These are phyloP conservation scores for Lineus longissimus DNA, from an alignment of 1,140 invertebrate genomes.

Conservation along the genomic window DNA sequence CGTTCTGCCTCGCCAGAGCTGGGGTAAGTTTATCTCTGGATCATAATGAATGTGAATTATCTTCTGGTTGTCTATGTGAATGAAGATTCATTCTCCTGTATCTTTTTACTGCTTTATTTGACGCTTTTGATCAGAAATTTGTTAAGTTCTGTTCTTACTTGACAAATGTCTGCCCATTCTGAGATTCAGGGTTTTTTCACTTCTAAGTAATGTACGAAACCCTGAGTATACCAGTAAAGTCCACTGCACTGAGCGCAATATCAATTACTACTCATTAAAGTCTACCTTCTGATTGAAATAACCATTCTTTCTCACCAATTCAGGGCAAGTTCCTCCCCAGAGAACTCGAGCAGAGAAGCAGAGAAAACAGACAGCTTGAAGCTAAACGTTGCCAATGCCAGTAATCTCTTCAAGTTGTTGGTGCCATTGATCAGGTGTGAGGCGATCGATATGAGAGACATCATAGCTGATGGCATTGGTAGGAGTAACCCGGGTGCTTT, in stretches of 20 bases:
- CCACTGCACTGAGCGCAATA: no score
- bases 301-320: no score
- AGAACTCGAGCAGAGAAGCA: conserved; percentile 18
- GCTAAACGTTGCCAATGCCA: conserved; percentile 19
- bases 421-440: conserved; percentile 85
- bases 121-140: background rate
- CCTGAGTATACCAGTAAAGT: no score
- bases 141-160: no score
- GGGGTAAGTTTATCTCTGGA: conserved; percentile 23
- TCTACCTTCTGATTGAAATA: no score
- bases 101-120: no score
- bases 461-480: conserved; percentile 86
- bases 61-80: no score
- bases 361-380: conserved; percentile 21
- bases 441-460: conserved; percentile 84
- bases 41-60: no score
- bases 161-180: no score
- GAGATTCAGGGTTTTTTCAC: no score
- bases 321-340: conserved; percentile 28
- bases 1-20: conserved; percentile 89
- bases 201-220: no score
- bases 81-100: background rate
- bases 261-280: no score
- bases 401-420: conserved; percentile 84
- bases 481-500: conserved; percentile 88